Evolutionary conservation across 2,888 invertebrate species (phyloP).

Genomic region (Nasonovia ribisnigri): DNA sequence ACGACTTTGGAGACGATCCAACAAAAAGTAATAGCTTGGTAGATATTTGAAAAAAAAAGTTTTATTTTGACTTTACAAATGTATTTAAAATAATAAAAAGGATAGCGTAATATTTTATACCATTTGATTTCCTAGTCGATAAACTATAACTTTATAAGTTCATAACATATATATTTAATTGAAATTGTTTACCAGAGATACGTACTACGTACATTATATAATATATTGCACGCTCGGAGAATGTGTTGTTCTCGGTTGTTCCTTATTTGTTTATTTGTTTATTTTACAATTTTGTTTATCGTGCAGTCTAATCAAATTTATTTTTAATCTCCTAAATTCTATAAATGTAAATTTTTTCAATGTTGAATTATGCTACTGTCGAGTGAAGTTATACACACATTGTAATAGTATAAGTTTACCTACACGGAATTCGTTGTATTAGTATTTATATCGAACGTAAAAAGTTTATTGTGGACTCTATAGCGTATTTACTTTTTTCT

Average conservation of each 20-base stretch:
- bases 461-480: neutral
- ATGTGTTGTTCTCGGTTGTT: neutral
- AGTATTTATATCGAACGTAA: neutral
- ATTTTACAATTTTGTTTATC: neutral
- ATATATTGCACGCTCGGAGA: neutral
- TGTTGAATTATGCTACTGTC: neutral
- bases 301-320: neutral
- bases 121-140: neutral
- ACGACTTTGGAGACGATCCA: neutral
- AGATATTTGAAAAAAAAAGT: neutral
- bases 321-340: neutral
- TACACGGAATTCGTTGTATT: neutral
- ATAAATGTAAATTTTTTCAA: neutral
- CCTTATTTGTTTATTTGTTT: conserved; percentile 2
- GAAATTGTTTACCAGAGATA: neutral
- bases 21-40: neutral
- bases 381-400: neutral
- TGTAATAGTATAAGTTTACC: neutral
- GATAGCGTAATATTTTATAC: neutral
- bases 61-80: neutral
- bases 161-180: neutral
- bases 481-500: neutral
- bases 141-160: neutral
- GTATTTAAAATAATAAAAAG: neutral
- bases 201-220: too few relatives aligned